Evolutionary conservation across 2,113 vertebrate genomes (phyloP).

Genomic region (Otocyon megalotis): DNA sequence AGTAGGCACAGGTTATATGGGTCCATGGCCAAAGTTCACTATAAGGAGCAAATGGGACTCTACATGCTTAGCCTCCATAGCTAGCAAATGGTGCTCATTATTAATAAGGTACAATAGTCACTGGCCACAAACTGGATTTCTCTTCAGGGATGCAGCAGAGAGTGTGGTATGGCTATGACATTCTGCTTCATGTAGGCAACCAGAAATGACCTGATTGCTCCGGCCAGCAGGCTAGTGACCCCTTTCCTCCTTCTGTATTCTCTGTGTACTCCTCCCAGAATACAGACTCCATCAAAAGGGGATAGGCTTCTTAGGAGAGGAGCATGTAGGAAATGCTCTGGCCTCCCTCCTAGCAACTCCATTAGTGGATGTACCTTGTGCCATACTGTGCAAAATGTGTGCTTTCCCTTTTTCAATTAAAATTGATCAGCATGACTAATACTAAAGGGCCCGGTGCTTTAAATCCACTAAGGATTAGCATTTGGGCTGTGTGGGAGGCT

Average conservation of each 20-base stretch:
- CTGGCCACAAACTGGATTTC: neutral
- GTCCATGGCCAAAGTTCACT: neutral
- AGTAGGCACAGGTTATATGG: neutral
- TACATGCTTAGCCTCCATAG: neutral
- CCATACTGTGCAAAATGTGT: neutral
- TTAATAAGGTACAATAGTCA: neutral
- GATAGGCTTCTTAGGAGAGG: neutral
- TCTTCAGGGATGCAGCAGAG: neutral
- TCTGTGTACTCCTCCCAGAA: neutral
- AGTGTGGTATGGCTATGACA: neutral
- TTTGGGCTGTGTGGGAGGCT: neutral
- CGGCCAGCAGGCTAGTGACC: neutral
- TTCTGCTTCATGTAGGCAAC: neutral
- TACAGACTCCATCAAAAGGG: neutral
- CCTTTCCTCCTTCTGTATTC: neutral
- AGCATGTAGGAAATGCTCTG: neutral
- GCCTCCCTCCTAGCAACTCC: constrained; percentile 9
- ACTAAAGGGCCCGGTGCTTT: neutral
- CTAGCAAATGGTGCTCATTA: neutral
- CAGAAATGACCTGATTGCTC: neutral
- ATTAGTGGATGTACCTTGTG: neutral
- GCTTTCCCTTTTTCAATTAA: constrained; percentile 59
- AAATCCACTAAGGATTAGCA: constrained; percentile 4
- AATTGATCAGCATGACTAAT: constrained; percentile 56
- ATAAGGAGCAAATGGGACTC: neutral